A percentile compares a stretch with the other conserved stretches of the same genome.
Conservation (phyloP, 2,797 vertebrate species). For the Tiaroga cobitis region DNA sequence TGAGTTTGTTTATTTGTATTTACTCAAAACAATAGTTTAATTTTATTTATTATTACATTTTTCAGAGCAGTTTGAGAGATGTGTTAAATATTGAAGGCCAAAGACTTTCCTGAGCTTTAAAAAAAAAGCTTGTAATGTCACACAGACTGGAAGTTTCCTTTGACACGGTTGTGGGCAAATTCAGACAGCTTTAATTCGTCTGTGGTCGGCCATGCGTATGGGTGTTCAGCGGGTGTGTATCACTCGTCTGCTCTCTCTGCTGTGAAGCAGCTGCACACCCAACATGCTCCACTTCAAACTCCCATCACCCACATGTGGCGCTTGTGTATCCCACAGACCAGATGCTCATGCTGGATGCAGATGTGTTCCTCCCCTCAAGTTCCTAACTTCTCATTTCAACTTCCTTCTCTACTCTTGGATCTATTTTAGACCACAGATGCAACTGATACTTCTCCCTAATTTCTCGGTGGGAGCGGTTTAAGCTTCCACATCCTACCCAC, state of each 20-base stretch:
- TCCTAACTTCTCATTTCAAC: conserved; percentile 28
- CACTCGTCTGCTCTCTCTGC: neutral
- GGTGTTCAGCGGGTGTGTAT: neutral
- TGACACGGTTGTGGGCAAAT: conserved; percentile 12
- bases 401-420: conserved; percentile 16
- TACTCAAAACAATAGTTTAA: neutral
- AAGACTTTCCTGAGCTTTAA: neutral
- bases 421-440: conserved; percentile 26
- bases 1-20: neutral
- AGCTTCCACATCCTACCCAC: conserved; percentile 8
- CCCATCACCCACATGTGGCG: conserved; percentile 6
- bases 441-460: neutral
- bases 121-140: neutral
- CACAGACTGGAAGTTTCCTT: conserved; percentile 27
- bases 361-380: conserved; percentile 27
- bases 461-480: conserved; percentile 3
- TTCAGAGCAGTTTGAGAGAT: neutral
- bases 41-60: neutral
- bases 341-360: conserved; percentile 34
- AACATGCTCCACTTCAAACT: conserved; percentile 33
- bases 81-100: neutral
- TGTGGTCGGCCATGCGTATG: neutral
- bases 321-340: conserved; percentile 28
- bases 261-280: conserved; percentile 27
- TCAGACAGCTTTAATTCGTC: conserved; percentile 23